These are phyloP conservation scores for Eristalinus aeneus DNA, from an alignment of 2,888 invertebrate species.

Conservation along the genomic window DNA sequence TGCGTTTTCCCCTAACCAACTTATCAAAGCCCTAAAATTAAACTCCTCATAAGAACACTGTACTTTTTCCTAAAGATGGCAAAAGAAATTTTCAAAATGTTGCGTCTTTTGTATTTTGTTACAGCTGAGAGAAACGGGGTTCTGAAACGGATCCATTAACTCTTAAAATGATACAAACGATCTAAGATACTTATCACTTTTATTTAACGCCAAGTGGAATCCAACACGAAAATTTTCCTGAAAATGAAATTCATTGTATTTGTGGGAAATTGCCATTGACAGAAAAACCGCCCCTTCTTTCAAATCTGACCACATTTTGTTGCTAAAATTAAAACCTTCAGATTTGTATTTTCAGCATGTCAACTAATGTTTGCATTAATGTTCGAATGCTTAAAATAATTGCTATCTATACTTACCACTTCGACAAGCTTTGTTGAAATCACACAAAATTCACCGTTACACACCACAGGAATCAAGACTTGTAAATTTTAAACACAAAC, in stretches of 20 bases:
- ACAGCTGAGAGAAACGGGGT: neutral
- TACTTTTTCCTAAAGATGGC: too few relatives aligned
- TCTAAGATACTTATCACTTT: neutral
- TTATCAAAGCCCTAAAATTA: too few relatives aligned
- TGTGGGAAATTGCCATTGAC: too few relatives aligned
- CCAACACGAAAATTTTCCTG: neutral
- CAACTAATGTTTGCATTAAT: neutral
- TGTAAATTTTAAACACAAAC: neutral
- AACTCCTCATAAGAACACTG: too few relatives aligned
- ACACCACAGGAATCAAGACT: neutral
- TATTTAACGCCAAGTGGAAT: neutral
- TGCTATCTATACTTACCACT: neutral
- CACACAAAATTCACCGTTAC: neutral
- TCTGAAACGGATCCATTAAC: neutral
- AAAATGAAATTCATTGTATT: too few relatives aligned
- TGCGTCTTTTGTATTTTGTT: too few relatives aligned
- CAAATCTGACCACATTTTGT: too few relatives aligned
- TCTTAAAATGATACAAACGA: neutral
- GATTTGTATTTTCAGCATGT: neutral
- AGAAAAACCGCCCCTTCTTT: too few relatives aligned
- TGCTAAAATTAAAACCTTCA: too few relatives aligned
- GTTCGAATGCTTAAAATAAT: neutral
- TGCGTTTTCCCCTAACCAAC: too few relatives aligned
- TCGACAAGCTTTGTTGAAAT: neutral
- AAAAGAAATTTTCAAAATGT: too few relatives aligned